Conservation (phyloP, 2,888 invertebrate genomes). For the Mimachlamys varia region DNA sequence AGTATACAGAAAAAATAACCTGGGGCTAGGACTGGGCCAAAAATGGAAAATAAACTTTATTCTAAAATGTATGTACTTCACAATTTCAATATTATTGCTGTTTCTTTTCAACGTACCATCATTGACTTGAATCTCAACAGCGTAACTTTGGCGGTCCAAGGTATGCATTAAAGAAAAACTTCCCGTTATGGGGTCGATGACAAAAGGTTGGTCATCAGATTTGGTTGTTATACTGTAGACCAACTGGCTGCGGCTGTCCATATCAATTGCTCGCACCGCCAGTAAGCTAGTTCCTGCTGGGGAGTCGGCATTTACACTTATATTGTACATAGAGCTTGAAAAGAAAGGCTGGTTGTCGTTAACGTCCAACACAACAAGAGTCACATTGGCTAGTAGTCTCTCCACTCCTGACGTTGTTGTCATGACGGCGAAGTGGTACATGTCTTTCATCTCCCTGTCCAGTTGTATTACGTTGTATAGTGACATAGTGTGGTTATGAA, state of each 20-base stretch:
- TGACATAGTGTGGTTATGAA: not conserved
- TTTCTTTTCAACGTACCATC: not conserved
- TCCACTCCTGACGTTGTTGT: not conserved
- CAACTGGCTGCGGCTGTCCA: not conserved
- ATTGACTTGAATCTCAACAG: not conserved
- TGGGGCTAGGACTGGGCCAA: not conserved
- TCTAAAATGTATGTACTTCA: not conserved
- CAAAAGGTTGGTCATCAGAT: not conserved
- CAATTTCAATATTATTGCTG: too few species aligned
- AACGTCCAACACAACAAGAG: not conserved
- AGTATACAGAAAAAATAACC: not conserved
- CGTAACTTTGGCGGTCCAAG: not conserved
- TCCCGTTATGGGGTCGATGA: not conserved
- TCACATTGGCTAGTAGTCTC: not conserved
- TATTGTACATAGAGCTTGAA: not conserved
- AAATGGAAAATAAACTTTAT: not conserved
- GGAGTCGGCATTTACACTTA: not conserved
- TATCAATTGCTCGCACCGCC: not conserved
- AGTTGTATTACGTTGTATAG: not conserved
- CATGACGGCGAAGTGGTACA: not conserved
- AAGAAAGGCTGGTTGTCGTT: not conserved
- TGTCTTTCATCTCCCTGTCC: not conserved
- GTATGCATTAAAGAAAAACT: not conserved
- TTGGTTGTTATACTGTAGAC: not conserved
- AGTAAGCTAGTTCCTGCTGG: not conserved